A percentile compares a stretch with the other conserved stretches of the same genome.
These are phyloP conservation scores for Monomorium pharaonis DNA, from an alignment of 1,140 invertebrate species.

Conservation along the genomic window DNA sequence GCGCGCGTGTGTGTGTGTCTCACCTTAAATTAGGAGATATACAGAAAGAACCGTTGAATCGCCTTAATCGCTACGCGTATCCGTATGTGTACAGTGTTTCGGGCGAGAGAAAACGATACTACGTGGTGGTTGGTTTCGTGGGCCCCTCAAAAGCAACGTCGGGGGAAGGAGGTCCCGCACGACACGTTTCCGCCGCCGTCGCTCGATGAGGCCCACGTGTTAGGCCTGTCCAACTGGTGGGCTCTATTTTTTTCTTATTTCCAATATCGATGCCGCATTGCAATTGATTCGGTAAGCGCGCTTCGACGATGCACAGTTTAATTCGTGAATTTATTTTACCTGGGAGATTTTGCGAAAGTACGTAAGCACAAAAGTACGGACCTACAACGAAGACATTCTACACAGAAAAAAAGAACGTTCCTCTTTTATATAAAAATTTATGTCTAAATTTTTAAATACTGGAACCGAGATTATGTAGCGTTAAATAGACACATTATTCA, in stretches of 20 bases:
- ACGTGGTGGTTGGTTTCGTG: constrained; percentile 39
- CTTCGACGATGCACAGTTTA: background rate
- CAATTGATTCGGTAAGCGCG: background rate
- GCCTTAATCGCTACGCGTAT: constrained; percentile 50
- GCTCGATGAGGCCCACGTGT: constrained; percentile 9
- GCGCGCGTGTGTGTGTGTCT: background rate
- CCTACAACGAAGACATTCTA: background rate
- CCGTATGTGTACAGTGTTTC: constrained; percentile 57
- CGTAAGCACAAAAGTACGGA: background rate
- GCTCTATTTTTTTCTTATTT: background rate
- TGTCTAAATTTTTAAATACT: too few species aligned
- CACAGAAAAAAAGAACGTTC: too few species aligned
- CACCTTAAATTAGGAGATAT: constrained; percentile 55
- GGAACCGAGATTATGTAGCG: too few species aligned
- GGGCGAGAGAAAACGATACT: constrained; percentile 39
- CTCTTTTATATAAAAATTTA: too few species aligned
- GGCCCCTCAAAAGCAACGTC: background rate
- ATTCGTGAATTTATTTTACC: background rate
- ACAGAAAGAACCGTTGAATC: constrained; percentile 54
- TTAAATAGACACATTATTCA: too few species aligned
- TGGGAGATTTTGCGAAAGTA: background rate
- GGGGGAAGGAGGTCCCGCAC: background rate
- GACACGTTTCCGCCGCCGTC: constrained; percentile 32
- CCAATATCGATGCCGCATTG: background rate
- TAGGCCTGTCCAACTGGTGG: constrained; percentile 36